phyloP scores from a whole-genome alignment of 2,888 invertebrate genomes.

The Clunio marinus region DNA sequence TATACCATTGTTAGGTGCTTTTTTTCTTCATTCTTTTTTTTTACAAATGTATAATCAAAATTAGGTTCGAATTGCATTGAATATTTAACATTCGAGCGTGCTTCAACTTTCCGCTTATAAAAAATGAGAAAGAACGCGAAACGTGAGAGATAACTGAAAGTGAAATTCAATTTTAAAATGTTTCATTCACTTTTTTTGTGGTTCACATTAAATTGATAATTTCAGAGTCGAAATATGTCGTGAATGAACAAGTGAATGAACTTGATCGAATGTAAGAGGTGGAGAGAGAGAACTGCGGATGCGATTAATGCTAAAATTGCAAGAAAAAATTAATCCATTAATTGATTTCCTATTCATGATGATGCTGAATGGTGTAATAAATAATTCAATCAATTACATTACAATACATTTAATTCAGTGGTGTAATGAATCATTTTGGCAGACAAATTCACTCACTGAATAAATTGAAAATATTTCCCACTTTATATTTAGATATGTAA shows the following conservation, averaged over 20 bases:
- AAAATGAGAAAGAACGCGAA: not conserved
- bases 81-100: not conserved
- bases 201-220: not conserved
- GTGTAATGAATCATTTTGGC: too few relatives aligned
- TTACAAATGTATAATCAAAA: not conserved
- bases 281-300: too few relatives aligned
- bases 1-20: not conserved
- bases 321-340: too few relatives aligned
- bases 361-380: too few relatives aligned
- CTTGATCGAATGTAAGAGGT: not conserved
- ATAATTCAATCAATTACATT: too few relatives aligned
- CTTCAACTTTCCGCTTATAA: not conserved
- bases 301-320: too few relatives aligned
- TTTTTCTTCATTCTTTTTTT: too few relatives aligned
- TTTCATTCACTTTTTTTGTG: not conserved
- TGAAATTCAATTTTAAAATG: not conserved
- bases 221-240: not conserved
- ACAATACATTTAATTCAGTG: too few relatives aligned
- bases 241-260: not conserved
- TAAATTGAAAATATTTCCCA: too few relatives aligned
- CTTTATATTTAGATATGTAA: too few relatives aligned
- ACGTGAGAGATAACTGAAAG: slow-evolving; percentile 7
- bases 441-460: too few relatives aligned
- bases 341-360: too few relatives aligned
- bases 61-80: not conserved